Evolutionary conservation across 2,888 invertebrate genomes (phyloP).

Genomic region (Axea sp.): DNA sequence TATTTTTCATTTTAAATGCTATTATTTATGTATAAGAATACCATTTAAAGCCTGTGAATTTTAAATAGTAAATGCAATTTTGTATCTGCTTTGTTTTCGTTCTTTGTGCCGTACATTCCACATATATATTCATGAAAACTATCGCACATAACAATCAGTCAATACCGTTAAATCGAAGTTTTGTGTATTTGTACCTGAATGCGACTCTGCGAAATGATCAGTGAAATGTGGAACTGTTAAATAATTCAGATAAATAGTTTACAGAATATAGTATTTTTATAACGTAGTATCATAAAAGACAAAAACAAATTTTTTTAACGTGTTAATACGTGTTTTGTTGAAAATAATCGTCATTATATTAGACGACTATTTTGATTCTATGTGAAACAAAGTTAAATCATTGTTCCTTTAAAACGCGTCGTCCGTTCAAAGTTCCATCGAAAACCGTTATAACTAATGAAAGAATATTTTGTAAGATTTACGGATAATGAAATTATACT

Average conservation of each 20-base stretch:
- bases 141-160: slow-evolving; percentile 21
- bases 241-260: slow-evolving; percentile 36
- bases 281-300: slow-evolving; percentile 1
- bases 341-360: too few relatives aligned
- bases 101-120: slow-evolving; percentile 32
- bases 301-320: slow-evolving; percentile 2
- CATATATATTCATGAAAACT: slow-evolving; percentile 15
- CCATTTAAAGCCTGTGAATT: too few relatives aligned
- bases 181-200: slow-evolving; percentile 51
- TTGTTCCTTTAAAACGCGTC: too few relatives aligned
- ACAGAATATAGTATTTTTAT: slow-evolving; percentile 51
- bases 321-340: too few relatives aligned
- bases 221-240: slow-evolving; percentile 34
- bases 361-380: too few relatives aligned
- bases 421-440: too few relatives aligned
- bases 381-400: too few relatives aligned
- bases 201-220: slow-evolving; percentile 18
- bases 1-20: too few relatives aligned
- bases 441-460: too few relatives aligned
- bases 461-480: slow-evolving; percentile 27
- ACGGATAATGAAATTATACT: neutral
- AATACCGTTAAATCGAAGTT: slow-evolving; percentile 21
- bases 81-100: neutral
- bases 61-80: neutral
- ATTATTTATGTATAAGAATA: too few relatives aligned